phyloP scores from a whole-genome alignment of 1,140 invertebrate genomes.

The Drosophila murphyi region DNA sequence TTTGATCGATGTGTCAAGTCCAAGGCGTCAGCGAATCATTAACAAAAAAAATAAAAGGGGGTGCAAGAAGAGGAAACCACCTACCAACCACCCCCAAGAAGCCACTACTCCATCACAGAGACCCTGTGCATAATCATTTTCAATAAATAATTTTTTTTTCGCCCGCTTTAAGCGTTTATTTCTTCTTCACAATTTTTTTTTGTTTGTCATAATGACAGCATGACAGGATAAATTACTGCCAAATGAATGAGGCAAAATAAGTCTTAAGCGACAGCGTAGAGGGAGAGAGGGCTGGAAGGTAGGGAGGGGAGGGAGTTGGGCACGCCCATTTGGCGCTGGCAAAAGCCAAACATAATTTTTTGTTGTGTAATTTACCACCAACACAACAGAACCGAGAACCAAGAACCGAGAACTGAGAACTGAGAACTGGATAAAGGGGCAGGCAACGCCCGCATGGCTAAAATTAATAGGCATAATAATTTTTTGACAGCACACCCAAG shows the following conservation, averaged over 20 bases:
- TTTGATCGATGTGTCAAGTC: slow-evolving; percentile 78
- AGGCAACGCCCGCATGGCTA: slow-evolving; percentile 70
- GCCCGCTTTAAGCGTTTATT: slow-evolving; percentile 52
- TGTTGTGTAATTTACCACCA: slow-evolving; percentile 82
- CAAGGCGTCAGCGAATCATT: slow-evolving; percentile 75
- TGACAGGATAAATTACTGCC: slow-evolving; percentile 84
- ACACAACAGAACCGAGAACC: slow-evolving; percentile 1
- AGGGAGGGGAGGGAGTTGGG: slow-evolving; percentile 20
- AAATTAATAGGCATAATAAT: slow-evolving; percentile 85
- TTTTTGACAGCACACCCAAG: slow-evolving; percentile 84
- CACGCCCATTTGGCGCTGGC: slow-evolving; percentile 73
- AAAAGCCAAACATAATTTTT: slow-evolving; percentile 82
- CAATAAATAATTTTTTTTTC: slow-evolving; percentile 76
- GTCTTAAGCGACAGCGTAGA: slow-evolving; percentile 70
- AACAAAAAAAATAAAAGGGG: slow-evolving; percentile 48
- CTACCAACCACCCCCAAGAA: slow-evolving; percentile 1
- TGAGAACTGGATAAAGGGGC: slow-evolving; percentile 25
- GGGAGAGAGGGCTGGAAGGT: not conserved
- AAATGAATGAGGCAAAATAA: slow-evolving; percentile 83
- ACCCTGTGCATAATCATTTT: slow-evolving; percentile 75
- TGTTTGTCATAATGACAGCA: slow-evolving; percentile 83
- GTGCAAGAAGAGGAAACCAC: not conserved
- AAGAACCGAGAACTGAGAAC: not conserved
- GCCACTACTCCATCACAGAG: slow-evolving; percentile 20
- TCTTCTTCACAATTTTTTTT: slow-evolving; percentile 45